These are phyloP conservation scores for Orius insidiosus DNA, from an alignment of 1,140 invertebrate genomes.

Conservation along the genomic window DNA sequence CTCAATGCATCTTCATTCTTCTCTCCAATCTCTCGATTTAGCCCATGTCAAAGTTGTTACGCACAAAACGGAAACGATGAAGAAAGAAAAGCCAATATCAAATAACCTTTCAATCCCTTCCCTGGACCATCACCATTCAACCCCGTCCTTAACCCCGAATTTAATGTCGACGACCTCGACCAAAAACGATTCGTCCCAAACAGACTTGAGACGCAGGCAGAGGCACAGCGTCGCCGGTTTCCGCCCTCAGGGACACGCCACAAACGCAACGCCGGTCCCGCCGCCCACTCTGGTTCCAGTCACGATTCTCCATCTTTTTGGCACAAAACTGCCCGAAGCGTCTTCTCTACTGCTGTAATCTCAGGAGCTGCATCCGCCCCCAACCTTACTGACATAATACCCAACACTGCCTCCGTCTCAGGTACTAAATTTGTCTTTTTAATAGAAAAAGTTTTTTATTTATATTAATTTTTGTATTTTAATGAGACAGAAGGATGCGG, in stretches of 20 bases:
- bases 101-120: neutral
- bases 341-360: conserved; percentile 88
- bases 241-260: conserved; percentile 57
- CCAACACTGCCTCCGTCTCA: conserved; percentile 45
- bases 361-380: conserved; percentile 80
- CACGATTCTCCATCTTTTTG: conserved; percentile 8
- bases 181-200: neutral
- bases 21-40: conserved; percentile 10
- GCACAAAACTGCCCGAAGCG: conserved; percentile 48
- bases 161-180: no score
- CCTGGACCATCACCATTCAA: no score
- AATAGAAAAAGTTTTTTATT: conserved; percentile 7
- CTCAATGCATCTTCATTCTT: neutral
- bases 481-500: conserved; percentile 55
- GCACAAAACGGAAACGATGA: conserved; percentile 4
- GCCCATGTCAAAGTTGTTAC: conserved; percentile 14
- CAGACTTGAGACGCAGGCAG: conserved; percentile 3
- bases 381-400: conserved; percentile 71
- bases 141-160: no score
- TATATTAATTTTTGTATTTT: conserved; percentile 4
- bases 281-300: conserved; percentile 30
- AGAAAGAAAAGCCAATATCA: neutral
- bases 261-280: conserved; percentile 75
- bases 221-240: conserved; percentile 11
- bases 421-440: conserved; percentile 30